A percentile compares a stretch with the other conserved stretches of the same genome.
These are phyloP conservation scores for Macroglossus sobrinus DNA, from an alignment of 2,113 vertebrate genomes.

Conservation along the genomic window DNA sequence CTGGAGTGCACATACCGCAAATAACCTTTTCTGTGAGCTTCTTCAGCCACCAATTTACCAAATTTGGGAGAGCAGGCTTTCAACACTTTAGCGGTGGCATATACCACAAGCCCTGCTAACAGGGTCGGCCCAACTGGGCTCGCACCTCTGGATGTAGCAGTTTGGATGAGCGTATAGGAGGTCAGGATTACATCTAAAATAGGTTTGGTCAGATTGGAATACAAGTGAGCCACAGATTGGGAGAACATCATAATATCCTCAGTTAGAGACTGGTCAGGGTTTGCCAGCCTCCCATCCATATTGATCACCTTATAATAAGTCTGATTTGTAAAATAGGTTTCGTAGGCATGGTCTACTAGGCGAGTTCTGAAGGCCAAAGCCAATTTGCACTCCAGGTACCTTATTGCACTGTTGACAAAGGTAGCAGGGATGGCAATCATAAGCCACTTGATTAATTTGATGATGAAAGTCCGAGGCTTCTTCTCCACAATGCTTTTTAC, in stretches of 20 bases:
- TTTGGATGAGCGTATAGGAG: constrained; percentile 96
- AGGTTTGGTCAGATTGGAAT: constrained; percentile 99
- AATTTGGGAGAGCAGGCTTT: constrained; percentile 96
- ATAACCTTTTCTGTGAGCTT: constrained; percentile 95
- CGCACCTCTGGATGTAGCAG: constrained; percentile 91
- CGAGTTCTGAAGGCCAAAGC: constrained; percentile 97
- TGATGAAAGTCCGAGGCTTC: constrained; percentile 88
- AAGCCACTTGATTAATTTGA: constrained; percentile 95
- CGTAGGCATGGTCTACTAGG: constrained; percentile 92
- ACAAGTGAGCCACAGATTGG: constrained; percentile 96
- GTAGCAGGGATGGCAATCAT: constrained; percentile 97
- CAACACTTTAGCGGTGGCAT: constrained; percentile 93
- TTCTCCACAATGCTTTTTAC: constrained; percentile 98
- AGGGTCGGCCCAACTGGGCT: constrained; percentile 93
- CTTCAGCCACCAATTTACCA: constrained; percentile 96
- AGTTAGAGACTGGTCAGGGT: constrained; percentile 97
- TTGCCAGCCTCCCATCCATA: constrained; percentile 96
- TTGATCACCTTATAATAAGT: constrained; percentile 97
- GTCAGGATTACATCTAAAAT: constrained; percentile 96
- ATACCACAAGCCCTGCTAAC: constrained; percentile 95
- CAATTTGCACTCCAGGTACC: constrained; percentile 96
- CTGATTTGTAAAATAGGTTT: constrained; percentile 94
- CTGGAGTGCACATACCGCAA: constrained; percentile 96
- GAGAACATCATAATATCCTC: constrained; percentile 98
- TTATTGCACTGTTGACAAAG: constrained; percentile 98